These are phyloP conservation scores for Microctonus hyperodae DNA, from an alignment of 2,888 invertebrate genomes.

Conservation along the genomic window DNA sequence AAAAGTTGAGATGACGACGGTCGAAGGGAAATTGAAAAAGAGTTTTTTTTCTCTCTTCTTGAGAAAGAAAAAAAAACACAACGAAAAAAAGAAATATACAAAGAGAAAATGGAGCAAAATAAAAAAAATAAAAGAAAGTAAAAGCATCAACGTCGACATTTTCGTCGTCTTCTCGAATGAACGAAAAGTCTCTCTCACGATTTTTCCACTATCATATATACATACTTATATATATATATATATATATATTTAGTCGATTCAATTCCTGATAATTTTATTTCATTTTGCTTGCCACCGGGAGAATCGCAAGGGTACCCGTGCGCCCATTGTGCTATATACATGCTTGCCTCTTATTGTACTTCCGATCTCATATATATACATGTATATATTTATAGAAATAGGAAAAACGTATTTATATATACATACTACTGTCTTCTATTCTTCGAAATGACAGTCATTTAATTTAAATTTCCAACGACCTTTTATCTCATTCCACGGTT, in stretches of 20 bases:
- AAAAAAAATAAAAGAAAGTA: conserved; percentile 10
- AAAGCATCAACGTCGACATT: conserved; percentile 7
- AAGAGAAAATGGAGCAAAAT: conserved; percentile 1
- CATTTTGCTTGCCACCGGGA: conserved; percentile 17
- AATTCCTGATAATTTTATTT: conserved; percentile 32
- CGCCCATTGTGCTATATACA: background rate
- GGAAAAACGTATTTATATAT: background rate
- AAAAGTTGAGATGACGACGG: conserved; percentile 1
- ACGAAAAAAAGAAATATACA: background rate
- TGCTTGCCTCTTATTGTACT: background rate
- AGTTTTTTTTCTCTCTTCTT: conserved; percentile 17
- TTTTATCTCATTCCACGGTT: background rate
- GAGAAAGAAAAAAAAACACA: conserved; percentile 3
- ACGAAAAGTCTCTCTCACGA: conserved; percentile 14
- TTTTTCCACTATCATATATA: background rate
- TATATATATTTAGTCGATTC: conserved; percentile 12
- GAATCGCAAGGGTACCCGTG: background rate
- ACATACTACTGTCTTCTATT: background rate
- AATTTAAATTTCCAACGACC: conserved; percentile 19
- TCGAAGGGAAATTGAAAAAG: conserved; percentile 32
- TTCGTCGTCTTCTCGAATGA: conserved; percentile 4
- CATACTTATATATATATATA: conserved; percentile 2
- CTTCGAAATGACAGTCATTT: conserved; percentile 21
- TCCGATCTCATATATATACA: conserved; percentile 6
- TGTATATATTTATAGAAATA: background rate